phyloP scores from a whole-genome alignment of 2,797 vertebrate species.

The Parauchenoglanis punctatus region DNA sequence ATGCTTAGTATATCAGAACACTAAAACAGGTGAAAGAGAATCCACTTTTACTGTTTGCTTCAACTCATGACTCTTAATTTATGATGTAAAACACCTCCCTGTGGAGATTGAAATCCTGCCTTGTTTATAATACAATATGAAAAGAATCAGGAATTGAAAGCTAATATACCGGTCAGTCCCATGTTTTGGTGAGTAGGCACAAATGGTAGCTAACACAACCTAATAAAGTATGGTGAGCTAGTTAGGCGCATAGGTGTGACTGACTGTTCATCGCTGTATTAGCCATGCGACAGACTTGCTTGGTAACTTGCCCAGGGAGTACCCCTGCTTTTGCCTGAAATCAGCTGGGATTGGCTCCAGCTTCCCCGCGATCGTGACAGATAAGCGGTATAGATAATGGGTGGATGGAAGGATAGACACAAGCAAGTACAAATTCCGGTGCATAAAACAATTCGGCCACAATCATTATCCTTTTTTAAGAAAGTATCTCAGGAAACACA shows the following conservation, averaged over 20 bases:
- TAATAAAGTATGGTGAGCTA: not conserved
- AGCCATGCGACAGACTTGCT: too few species aligned
- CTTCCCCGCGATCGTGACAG: too few species aligned
- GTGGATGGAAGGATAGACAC: too few species aligned
- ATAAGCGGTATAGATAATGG: not conserved
- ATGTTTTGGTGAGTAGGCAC: not conserved
- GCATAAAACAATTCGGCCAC: not conserved
- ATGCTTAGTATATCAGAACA: not conserved
- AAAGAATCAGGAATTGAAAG: not conserved
- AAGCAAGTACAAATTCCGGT: not conserved
- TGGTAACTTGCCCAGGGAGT: too few species aligned
- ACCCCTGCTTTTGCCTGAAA: too few species aligned
- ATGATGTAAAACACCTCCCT: not conserved
- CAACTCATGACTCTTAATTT: not conserved
- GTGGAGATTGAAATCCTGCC: not conserved
- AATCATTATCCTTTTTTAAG: not conserved
- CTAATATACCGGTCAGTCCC: not conserved
- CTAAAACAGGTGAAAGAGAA: not conserved
- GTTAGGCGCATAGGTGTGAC: not conserved
- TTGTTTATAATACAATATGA: not conserved
- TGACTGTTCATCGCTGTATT: too few species aligned
- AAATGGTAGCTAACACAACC: not conserved
- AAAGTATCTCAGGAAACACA: not conserved
- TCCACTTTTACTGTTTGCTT: not conserved
- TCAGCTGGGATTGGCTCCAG: too few species aligned